Conservation (phyloP, 1,140 invertebrate species). For the Chionoecetes opilio region DNA sequence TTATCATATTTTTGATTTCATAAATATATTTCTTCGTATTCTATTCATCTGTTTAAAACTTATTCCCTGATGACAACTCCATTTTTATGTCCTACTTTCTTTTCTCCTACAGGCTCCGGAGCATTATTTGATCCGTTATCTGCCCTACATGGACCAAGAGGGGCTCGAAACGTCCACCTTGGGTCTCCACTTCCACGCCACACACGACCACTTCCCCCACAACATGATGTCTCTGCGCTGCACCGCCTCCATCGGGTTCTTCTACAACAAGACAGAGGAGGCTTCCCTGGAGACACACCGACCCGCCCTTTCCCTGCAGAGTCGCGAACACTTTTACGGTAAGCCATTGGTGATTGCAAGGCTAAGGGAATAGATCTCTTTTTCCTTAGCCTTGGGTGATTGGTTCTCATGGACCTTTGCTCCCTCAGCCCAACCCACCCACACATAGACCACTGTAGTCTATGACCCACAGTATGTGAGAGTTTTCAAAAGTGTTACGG, state of each 20-base stretch:
- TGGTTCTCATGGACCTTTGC: neutral
- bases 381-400: too few species aligned
- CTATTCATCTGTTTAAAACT: neutral
- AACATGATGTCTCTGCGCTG: conserved; percentile 81
- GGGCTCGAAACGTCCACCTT: conserved; percentile 79
- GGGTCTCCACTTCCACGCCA: conserved; percentile 80
- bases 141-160: conserved; percentile 73
- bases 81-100: too few species aligned
- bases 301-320: conserved; percentile 76
- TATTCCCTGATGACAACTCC: neutral
- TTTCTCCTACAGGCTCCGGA: conserved; percentile 45
- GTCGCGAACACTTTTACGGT: conserved; percentile 80
- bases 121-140: conserved; percentile 73
- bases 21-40: too few species aligned
- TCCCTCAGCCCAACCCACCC: neutral
- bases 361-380: too few species aligned
- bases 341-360: neutral
- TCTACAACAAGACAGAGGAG: conserved; percentile 77
- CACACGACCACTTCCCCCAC: conserved; percentile 78
- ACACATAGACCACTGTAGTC: neutral
- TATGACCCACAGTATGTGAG: too few species aligned
- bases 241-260: conserved; percentile 80
- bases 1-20: too few species aligned
- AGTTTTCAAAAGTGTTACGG: too few species aligned
- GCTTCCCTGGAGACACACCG: conserved; percentile 61